These are phyloP conservation scores for Lasiurus borealis DNA, from an alignment of 2,113 vertebrate species.

Conservation along the genomic window DNA sequence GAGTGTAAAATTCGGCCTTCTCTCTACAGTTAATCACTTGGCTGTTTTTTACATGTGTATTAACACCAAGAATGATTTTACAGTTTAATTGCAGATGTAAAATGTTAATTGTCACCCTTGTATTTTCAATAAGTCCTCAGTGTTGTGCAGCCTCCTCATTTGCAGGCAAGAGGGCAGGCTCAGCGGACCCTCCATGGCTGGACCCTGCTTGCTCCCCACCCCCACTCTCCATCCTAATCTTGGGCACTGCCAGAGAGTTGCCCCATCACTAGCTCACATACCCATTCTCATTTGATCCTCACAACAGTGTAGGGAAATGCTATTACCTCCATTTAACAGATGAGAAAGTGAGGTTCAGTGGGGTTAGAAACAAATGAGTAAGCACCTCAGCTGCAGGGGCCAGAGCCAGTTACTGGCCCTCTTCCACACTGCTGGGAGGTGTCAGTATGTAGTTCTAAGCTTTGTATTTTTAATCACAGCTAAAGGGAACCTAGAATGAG, in stretches of 20 bases:
- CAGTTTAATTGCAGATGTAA: constrained; percentile 11
- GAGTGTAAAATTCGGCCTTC: neutral
- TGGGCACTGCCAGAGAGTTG: neutral
- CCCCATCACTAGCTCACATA: neutral
- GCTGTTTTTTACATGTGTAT: neutral
- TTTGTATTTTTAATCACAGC: neutral
- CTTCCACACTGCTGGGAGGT: neutral
- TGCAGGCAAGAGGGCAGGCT: neutral
- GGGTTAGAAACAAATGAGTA: neutral
- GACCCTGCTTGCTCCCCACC: too few species aligned
- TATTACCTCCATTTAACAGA: neutral
- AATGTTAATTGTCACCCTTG: neutral
- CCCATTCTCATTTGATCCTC: neutral
- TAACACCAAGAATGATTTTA: neutral
- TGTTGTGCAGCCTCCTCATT: neutral
- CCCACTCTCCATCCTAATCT: neutral
- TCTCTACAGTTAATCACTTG: neutral
- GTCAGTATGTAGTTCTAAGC: neutral
- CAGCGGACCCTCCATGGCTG: neutral
- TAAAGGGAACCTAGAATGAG: constrained; percentile 9
- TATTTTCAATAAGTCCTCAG: neutral
- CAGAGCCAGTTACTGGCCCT: neutral
- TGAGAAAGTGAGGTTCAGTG: neutral
- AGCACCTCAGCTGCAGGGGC: neutral
- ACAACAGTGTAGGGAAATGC: neutral